These are phyloP conservation scores for Octonoba sinensis DNA, from an alignment of 2,888 invertebrate species.

Conservation along the genomic window DNA sequence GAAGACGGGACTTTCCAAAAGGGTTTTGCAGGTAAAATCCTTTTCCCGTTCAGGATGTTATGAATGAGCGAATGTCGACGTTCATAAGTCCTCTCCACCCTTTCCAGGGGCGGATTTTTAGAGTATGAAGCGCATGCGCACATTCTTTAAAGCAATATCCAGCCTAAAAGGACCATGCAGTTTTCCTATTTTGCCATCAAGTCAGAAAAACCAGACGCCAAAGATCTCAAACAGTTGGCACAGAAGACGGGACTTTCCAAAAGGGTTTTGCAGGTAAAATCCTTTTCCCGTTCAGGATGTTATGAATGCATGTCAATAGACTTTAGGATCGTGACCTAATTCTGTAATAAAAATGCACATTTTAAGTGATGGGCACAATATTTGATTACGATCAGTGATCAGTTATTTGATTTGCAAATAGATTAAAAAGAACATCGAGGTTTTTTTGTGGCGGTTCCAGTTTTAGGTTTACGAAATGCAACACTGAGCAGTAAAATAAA, in stretches of 20 bases:
- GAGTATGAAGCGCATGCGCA: slow-evolving; percentile 91
- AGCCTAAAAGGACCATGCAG: slow-evolving; percentile 98
- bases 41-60: neutral
- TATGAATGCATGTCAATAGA: too few species aligned
- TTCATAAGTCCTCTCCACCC: slow-evolving; percentile 19
- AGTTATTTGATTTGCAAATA: too few species aligned
- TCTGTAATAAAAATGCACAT: too few species aligned
- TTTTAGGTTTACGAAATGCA: too few species aligned
- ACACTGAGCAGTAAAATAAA: too few species aligned
- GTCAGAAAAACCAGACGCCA: slow-evolving; percentile 99
- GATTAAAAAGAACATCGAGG: too few species aligned
- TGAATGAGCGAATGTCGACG: neutral
- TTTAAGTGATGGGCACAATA: too few species aligned
- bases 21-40: slow-evolving; percentile 90
- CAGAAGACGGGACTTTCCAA: slow-evolving; percentile 88
- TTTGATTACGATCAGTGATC: too few species aligned
- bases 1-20: slow-evolving; percentile 97
- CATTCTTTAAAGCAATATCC: slow-evolving; percentile 99
- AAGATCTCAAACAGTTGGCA: slow-evolving; percentile 96
- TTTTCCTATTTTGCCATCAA: slow-evolving; percentile 98
- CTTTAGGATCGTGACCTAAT: too few species aligned
- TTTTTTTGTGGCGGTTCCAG: too few species aligned
- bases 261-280: slow-evolving; percentile 80
- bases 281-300: too few species aligned
- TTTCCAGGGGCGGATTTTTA: slow-evolving; percentile 49